Base-by-base conservation (phyloP, 1,140 invertebrate genomes). In the Drosophila novamexicana region DNA sequence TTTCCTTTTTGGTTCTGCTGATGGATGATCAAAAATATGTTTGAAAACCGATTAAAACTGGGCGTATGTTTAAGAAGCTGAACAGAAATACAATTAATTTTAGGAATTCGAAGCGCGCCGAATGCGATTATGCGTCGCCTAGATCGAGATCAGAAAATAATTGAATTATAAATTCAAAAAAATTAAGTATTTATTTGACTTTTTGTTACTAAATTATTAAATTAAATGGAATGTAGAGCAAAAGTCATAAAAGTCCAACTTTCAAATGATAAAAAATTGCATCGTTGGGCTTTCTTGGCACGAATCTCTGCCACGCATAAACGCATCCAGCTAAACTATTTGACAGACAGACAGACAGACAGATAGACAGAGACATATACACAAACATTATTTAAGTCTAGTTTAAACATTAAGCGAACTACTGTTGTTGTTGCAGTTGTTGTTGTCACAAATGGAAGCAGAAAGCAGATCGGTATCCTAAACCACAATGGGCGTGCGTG, bases 401-500 rank as follows among this genome's bases (percentile, higher is more conserved):
- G 69, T 65, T 77, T 77, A 77, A 86, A 89, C 64, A 74, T 79
- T 88, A 83, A 80, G 80, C 77, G 66, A 61, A 58, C 71, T 69
- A 40, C 57, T 64, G 58, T 40, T 74, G 68, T 49, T 64, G 62
- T 36, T 68, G 32, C 18, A 49, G 36, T 14, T 68, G 77, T 42
- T 76, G 56, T 70, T 77, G 88, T 88, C 80, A 88, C 83, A 81
- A 81, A 45, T 36, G 73, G 34, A 84, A 81, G 81, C 80, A 82
- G 78, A 69, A 53, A 70, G 72, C 59, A 57, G 16, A 53, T 53
- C 42, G 22, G 4, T 2, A 29, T 5, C 22, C 22, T 69, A 92
- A 16, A 92, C 91, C 50, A 92, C 81, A 58, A 92, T 91, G 40
- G 91, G 91, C 7, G 86, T 85, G 12, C 91, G 85, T n/a, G 77